phyloP scores from a whole-genome alignment of 2,113 vertebrate genomes.

The Galemys pyrenaicus region DNA sequence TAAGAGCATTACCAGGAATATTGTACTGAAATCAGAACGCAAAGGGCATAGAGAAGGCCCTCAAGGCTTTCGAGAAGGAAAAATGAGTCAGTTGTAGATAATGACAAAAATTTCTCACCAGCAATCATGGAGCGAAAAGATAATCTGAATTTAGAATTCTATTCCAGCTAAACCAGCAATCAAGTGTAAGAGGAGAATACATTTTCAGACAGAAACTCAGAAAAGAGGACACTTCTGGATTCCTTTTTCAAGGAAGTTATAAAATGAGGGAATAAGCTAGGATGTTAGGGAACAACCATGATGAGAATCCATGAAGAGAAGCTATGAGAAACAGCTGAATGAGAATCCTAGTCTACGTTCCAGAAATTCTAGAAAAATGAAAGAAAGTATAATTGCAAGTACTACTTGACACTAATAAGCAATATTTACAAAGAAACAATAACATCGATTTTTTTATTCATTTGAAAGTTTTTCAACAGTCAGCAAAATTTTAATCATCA shows the following conservation, averaged over 20 bases:
- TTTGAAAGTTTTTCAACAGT: not conserved
- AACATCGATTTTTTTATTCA: not conserved
- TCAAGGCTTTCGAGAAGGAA: not conserved
- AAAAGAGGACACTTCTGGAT: not conserved
- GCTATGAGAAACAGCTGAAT: not conserved
- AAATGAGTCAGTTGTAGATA: not conserved
- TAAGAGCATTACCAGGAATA: not conserved
- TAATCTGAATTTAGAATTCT: not conserved
- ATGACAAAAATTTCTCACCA: not conserved
- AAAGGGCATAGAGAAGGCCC: not conserved
- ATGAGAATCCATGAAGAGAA: not conserved
- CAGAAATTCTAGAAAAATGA: not conserved
- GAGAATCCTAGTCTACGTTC: not conserved
- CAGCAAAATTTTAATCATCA: not conserved
- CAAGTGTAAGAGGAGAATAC: not conserved
- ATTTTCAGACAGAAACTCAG: not conserved
- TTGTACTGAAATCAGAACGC: not conserved
- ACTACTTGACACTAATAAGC: not conserved
- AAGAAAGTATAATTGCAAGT: not conserved
- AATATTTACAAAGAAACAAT: not conserved
- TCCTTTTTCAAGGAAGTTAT: not conserved
- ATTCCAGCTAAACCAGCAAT: slow-evolving; percentile 35
- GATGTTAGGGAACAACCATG: not conserved
- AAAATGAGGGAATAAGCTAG: not conserved
- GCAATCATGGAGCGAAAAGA: not conserved